Evolutionary conservation across 2,888 invertebrate species (phyloP).

Genomic region (Drosophila vallismaia): DNA sequence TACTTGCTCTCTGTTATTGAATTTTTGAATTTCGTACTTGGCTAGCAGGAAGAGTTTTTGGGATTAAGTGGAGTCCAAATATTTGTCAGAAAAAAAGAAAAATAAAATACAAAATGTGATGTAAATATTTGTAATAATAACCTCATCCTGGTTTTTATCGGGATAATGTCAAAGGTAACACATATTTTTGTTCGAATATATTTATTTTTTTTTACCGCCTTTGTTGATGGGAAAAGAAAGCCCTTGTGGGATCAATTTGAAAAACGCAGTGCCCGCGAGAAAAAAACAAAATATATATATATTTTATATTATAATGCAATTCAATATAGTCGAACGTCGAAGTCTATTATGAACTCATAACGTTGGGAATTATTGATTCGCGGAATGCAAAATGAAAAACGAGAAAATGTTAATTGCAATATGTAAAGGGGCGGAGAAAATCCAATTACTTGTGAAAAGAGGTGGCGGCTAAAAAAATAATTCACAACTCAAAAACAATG

Average conservation of each 20-base stretch:
- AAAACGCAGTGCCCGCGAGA: too few relatives aligned
- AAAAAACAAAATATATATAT: not conserved
- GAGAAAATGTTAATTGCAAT: too few relatives aligned
- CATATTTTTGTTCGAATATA: too few relatives aligned
- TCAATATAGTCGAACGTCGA: not conserved
- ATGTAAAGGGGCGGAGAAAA: not conserved
- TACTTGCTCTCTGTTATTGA: not conserved
- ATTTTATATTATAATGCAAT: not conserved
- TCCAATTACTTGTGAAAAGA: slow-evolving; percentile 19
- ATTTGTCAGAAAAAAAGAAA: not conserved
- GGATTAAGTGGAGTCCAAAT: slow-evolving; percentile 3
- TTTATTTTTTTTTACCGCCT: not conserved
- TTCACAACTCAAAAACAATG: slow-evolving; percentile 7
- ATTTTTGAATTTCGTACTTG: slow-evolving; percentile 1
- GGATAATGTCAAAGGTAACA: slow-evolving; percentile 2
- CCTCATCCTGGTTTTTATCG: not conserved
- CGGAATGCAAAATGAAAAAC: slow-evolving; percentile 4
- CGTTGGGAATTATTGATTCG: slow-evolving; percentile 15
- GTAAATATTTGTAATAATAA: not conserved
- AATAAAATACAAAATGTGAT: not conserved
- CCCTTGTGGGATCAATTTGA: not conserved
- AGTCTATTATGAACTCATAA: slow-evolving; percentile 12
- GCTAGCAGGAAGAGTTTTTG: not conserved
- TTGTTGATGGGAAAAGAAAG: not conserved
- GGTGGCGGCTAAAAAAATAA: too few relatives aligned